Conservation (phyloP, 2,113 vertebrate species). For the Brachyistius frenatus region DNA sequence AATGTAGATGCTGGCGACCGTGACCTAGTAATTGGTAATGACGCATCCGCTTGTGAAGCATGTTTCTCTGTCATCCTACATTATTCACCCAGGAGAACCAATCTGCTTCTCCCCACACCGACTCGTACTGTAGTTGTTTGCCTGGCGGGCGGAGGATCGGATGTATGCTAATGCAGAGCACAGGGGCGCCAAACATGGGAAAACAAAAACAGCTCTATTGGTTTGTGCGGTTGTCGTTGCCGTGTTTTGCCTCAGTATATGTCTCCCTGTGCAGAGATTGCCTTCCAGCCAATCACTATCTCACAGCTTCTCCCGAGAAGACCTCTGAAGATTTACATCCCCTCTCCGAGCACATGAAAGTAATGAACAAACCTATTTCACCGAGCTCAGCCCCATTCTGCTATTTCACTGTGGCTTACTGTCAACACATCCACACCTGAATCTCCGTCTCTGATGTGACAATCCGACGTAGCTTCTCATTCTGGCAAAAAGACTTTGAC, state of each 20-base stretch:
- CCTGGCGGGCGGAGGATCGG: constrained; percentile 36
- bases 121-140: constrained; percentile 41
- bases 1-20: neutral
- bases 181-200: constrained; percentile 29
- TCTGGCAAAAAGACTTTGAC: constrained; percentile 36
- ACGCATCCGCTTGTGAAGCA: neutral
- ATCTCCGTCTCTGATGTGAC: constrained; percentile 39
- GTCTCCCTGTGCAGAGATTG: constrained; percentile 37
- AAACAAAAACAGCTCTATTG: constrained; percentile 45
- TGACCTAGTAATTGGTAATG: neutral
- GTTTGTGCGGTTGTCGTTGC: constrained; percentile 39
- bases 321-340: constrained; percentile 48
- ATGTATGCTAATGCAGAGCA: constrained; percentile 33
- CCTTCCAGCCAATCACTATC: constrained; percentile 46
- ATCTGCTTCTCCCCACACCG: constrained; percentile 4
- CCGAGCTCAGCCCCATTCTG: constrained; percentile 57
- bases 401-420: constrained; percentile 59
- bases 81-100: constrained; percentile 18
- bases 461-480: constrained; percentile 34
- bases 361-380: constrained; percentile 59
- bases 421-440: constrained; percentile 62
- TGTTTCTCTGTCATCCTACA: constrained; percentile 39
- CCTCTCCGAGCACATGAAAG: constrained; percentile 42
- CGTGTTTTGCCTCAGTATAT: constrained; percentile 30
- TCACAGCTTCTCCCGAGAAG: constrained; percentile 38